A percentile compares a stretch with the other conserved stretches of the same genome.
Evolutionary conservation across 1,140 invertebrate genomes (phyloP).

Genomic region (Bombus huntii): DNA sequence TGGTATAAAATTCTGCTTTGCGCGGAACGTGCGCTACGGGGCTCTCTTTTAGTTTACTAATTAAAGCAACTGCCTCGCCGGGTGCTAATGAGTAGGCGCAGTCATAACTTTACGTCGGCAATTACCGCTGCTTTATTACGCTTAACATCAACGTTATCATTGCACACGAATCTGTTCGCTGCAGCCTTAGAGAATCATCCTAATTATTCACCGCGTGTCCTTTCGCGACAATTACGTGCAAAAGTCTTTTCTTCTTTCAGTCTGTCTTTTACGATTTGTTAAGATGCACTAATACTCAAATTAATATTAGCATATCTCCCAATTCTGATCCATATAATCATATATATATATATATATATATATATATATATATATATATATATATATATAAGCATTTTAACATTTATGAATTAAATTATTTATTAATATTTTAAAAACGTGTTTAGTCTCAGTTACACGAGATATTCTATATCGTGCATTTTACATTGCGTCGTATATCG

Average conservation of each 20-base stretch:
- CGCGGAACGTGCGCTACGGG: slow-evolving; percentile 61
- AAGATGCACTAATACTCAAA: too few relatives aligned
- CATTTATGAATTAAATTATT: too few relatives aligned
- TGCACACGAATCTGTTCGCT: slow-evolving; percentile 53
- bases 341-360: too few relatives aligned
- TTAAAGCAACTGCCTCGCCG: slow-evolving; percentile 66
- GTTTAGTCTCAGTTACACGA: too few relatives aligned
- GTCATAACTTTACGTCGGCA: slow-evolving; percentile 69
- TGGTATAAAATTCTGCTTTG: slow-evolving; percentile 48
- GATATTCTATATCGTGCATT: too few relatives aligned
- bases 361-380: too few relatives aligned
- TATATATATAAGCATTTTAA: too few relatives aligned
- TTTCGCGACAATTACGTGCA: slow-evolving; percentile 20
- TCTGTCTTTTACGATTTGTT: neutral
- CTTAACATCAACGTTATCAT: slow-evolving; percentile 67
- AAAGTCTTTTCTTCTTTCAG: too few relatives aligned
- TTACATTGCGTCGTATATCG: too few relatives aligned
- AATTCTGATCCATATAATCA: too few relatives aligned
- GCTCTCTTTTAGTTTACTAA: slow-evolving; percentile 65
- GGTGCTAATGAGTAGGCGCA: slow-evolving; percentile 72
- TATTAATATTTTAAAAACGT: too few relatives aligned
- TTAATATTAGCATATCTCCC: too few relatives aligned
- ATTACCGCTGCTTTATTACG: slow-evolving; percentile 74
- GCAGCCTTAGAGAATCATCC: slow-evolving; percentile 39
- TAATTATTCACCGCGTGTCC: slow-evolving; percentile 31